Evolutionary conservation across 2,113 vertebrate genomes (phyloP), one percentile per base, ranked within the genome.

Genomic region (Penelope pileata): DNA sequence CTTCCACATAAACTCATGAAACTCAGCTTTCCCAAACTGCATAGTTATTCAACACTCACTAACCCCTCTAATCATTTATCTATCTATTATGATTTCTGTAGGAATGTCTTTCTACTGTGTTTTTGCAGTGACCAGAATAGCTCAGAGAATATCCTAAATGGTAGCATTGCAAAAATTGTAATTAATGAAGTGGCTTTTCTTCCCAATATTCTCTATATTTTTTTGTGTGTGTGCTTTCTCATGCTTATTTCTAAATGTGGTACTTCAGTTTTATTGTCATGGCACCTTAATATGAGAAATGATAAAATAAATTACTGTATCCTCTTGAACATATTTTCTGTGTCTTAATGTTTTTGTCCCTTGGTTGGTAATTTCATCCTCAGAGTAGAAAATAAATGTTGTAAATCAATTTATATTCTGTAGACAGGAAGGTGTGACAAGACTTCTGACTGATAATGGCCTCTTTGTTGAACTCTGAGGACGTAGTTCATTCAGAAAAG

Each of bases 361-460:
- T 96, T 95, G 93, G 97, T 97, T 87, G 88, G 84, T 97, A 96
- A 97, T 96, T 98, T 97, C 93, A 97, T 96, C 90, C 83, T 98
- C 97, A 94, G 91, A 95, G 87, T 95, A 93, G 92, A 94, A 98
- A 97, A 98, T 95, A 98, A 97, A 97, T 97, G 92, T 96, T 86
- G 94, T 96, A 51, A 84, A 87, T 68, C 50, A 43, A 23, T 58
- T 68, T 81, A 2, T 69, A 5, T 81, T 84, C 59, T 97, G 96
- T 81, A 94, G 95, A 97, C 95, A 97, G 95, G 80, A 97, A 97
- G 38, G 79, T 91, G 64, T 93, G 94, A 96, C 83, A 90, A 40
- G 95, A 96, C 86, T 83, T 83, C 21, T 98, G 97, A 97, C 94
- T 96, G 96, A 47, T 98, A 96, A 97, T 97, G 96, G 73, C 77